phyloP scores from a whole-genome alignment of 30 jellyfish, hydroid and myxozoan species.

The Hydra vulgaris region DNA sequence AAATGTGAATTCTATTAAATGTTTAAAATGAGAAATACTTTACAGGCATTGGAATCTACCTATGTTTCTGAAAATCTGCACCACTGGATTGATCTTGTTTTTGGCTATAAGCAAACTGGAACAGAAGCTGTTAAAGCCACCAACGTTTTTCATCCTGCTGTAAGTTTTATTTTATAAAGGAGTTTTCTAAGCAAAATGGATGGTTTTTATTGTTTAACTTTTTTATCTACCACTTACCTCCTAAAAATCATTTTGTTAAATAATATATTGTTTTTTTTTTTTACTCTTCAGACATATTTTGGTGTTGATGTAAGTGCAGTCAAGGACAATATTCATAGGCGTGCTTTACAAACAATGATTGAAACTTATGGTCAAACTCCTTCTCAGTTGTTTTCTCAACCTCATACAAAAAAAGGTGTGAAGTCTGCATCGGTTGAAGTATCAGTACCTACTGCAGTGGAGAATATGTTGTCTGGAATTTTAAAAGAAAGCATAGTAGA shows the following conservation, averaged over 20 bases:
- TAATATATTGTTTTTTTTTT: neutral
- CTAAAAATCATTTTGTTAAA: neutral
- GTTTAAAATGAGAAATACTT: no score
- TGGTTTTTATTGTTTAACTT: no score
- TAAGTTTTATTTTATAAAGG: conserved; percentile 20
- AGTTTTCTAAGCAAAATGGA: no score
- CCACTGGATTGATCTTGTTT: conserved; percentile 91
- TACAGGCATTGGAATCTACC: conserved; percentile 86
- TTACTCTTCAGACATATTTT: conserved; percentile 60
- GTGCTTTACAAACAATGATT: conserved; percentile 92
- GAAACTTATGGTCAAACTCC: conserved; percentile 99
- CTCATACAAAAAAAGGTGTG: conserved; percentile 76
- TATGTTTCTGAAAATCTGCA: conserved; percentile 66
- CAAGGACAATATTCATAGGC: conserved; percentile 72
- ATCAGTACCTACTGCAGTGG: conserved; percentile 65
- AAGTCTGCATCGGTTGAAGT: conserved; percentile 45
- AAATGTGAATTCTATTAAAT: no score
- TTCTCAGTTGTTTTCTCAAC: conserved; percentile 53
- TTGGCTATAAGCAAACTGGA: conserved; percentile 91
- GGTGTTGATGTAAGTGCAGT: conserved; percentile 93
- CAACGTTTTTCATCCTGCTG: conserved; percentile 97
- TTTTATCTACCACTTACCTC: no score
- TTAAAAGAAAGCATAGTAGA: conserved; percentile 4
- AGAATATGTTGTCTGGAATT: conserved; percentile 19
- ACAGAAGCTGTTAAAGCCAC: conserved; percentile 76